Base-by-base conservation (phyloP, 2,888 invertebrate species). In the Crepidodera aurea region DNA sequence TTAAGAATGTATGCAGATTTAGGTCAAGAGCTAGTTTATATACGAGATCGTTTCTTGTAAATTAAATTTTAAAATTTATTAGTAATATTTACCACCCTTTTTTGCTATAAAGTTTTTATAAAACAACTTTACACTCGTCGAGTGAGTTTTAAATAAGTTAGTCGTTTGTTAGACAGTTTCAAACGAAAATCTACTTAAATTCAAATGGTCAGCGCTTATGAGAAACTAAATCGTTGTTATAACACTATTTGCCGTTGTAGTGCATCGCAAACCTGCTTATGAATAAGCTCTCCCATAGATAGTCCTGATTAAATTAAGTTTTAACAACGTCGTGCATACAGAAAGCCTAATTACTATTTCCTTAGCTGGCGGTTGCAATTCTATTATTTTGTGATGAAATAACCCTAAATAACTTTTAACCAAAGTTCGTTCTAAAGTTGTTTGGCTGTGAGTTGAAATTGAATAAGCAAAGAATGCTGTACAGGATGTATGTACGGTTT, bases 301-400 rank as follows among this genome's bases (percentile, higher is more conserved):
- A 37, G 46, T 32, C 25, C 16, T 34, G 46, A 56, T 50, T 37
- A 39, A 50, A 50, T 57, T 48, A 57, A 57, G 37, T 57, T 57
- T 57, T 57, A 50, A 57, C 48, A 40, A 57, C 39, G 50, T 50
- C 22, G 22, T 57, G 48, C 37, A 57, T 48, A 57, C 48, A 48
- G 57, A 57, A 19, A 25, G 29, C 37, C 39, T 57, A 39, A 57
- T 57, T 48, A 56, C 13, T 25, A 37, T 56, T 56, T 46, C 56
- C 48, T 56, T 46, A 56, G 37, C 56, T 55, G 27, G 29, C 18
- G 44, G 46, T 48, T 56, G 44, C 56, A 56, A 56, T 56, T 56
- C 56, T 56, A 56, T 46, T 56, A 48, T 37, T 48, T 56, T 34
- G 25, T 48, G 12, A 42, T 48, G 32, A 18, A 37, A 29, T 51